These are phyloP conservation scores for Drosophila mimetica DNA, from an alignment of 2,888 invertebrate genomes.

Conservation along the genomic window DNA sequence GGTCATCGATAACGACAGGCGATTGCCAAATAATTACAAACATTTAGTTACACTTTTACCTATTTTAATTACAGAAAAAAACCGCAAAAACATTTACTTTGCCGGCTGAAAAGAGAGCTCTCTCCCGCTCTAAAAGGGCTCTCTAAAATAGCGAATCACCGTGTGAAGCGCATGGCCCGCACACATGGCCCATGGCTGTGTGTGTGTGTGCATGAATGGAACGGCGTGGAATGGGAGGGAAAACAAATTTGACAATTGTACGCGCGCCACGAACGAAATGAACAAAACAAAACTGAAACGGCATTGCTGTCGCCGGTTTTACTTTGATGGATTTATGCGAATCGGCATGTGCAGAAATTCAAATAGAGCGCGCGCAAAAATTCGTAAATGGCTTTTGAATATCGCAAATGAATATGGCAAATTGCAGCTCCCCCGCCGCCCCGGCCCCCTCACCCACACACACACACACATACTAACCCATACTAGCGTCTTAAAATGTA, in stretches of 20 bases:
- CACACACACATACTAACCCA: conserved; percentile 21
- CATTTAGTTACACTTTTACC: not conserved
- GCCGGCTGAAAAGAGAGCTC: conserved; percentile 39
- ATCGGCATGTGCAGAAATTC: conserved; percentile 58
- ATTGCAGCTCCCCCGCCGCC: conserved; percentile 43
- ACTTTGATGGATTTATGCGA: conserved; percentile 67
- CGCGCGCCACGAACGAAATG: conserved; percentile 79
- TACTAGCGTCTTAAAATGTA: conserved; percentile 73
- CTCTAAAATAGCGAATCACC: conserved; percentile 74
- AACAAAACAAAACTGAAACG: conserved; percentile 80
- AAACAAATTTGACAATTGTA: conserved; percentile 80
- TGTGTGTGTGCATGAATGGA: conserved; percentile 67
- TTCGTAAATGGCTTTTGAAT: conserved; percentile 21
- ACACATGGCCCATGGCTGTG: conserved; percentile 2
- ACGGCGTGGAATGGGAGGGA: conserved; percentile 48
- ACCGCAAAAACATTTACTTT: not conserved
- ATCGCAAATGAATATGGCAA: conserved; percentile 10
- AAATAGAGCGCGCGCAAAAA: conserved; percentile 64
- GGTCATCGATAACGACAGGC: conserved; percentile 31
- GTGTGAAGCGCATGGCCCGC: conserved; percentile 64
- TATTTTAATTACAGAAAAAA: not conserved
- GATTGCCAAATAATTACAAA: conserved; percentile 4
- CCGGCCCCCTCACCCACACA: conserved; percentile 23
- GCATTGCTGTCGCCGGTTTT: conserved; percentile 70
- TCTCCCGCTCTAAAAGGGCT: conserved; percentile 53